These are phyloP conservation scores for Pollachius pollachius DNA, from an alignment of 2,113 vertebrate genomes.

Conservation along the genomic window DNA sequence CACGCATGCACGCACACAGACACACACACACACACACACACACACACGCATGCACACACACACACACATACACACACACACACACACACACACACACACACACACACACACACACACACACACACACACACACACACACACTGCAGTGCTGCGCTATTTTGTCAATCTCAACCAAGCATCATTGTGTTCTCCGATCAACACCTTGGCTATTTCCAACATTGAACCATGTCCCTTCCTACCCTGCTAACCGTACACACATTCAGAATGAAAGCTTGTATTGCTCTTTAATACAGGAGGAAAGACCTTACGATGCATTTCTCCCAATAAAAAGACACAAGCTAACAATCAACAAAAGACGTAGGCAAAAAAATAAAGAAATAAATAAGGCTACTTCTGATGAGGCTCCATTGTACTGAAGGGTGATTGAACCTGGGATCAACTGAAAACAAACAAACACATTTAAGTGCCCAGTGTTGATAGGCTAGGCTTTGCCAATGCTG, in stretches of 20 bases:
- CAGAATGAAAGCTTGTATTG: background rate
- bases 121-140: background rate
- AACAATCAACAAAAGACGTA: background rate
- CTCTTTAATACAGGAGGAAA: too few relatives aligned
- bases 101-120: slow-evolving; percentile 3
- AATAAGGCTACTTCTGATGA: slow-evolving; percentile 80
- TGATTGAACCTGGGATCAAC: slow-evolving; percentile 82
- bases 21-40: slow-evolving; percentile 5
- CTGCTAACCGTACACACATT: background rate
- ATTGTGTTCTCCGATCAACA: slow-evolving; percentile 32
- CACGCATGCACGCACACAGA: background rate
- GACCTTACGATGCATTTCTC: background rate
- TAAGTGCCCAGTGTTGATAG: slow-evolving; percentile 87
- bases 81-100: slow-evolving; percentile 29
- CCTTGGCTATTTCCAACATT: slow-evolving; percentile 37
- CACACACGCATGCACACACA: slow-evolving; percentile 3
- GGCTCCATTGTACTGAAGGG: slow-evolving; percentile 80
- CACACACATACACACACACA: slow-evolving; percentile 19
- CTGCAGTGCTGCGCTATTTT: slow-evolving; percentile 14
- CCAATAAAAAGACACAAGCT: slow-evolving; percentile 11
- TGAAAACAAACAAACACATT: slow-evolving; percentile 68
- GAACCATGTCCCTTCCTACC: background rate
- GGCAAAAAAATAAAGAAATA: slow-evolving; percentile 77
- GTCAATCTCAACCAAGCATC: slow-evolving; percentile 32
- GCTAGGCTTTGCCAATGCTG: slow-evolving; percentile 90